A percentile compares a stretch with the other conserved stretches of the same genome.
Conservation (phyloP, 2,113 vertebrate genomes). For the Fregata magnificens region DNA sequence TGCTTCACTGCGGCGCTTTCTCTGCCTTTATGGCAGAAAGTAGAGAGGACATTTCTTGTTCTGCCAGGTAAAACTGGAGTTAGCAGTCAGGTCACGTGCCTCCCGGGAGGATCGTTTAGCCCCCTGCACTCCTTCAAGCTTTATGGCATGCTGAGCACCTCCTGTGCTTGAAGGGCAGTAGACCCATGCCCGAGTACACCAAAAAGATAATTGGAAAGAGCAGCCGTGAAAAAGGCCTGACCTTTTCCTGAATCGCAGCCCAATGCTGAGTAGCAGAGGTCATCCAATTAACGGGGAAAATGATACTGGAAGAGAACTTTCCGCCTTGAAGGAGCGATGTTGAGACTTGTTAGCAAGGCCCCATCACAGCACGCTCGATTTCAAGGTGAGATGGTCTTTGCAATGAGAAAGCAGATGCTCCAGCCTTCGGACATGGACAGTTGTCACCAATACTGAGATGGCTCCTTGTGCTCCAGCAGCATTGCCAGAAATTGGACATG, state of each 20-base stretch:
- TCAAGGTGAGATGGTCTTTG: rapidly evolving
- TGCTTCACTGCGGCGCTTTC: not conserved
- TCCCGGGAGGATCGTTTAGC: not conserved
- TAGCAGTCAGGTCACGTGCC: conserved; percentile 48
- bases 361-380: rapidly evolving
- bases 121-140: not conserved
- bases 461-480: not conserved
- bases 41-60: not conserved
- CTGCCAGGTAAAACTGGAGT: not conserved
- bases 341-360: not conserved
- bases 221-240: conserved; percentile 9
- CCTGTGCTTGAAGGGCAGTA: not conserved
- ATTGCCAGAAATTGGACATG: not conserved
- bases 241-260: conserved; percentile 20
- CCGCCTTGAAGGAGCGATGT: not conserved
- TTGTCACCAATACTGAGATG: not conserved
- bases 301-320: not conserved
- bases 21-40: not conserved
- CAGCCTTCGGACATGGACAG: rapidly evolving
- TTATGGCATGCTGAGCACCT: conserved; percentile 27
- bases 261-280: conserved; percentile 12
- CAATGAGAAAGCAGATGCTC: not conserved
- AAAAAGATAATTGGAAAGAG: conserved; percentile 51
- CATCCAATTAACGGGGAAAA: conserved; percentile 12
- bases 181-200: not conserved